Conservation (phyloP, 2,797 vertebrate genomes). For the Rallus crepitans region DNA sequence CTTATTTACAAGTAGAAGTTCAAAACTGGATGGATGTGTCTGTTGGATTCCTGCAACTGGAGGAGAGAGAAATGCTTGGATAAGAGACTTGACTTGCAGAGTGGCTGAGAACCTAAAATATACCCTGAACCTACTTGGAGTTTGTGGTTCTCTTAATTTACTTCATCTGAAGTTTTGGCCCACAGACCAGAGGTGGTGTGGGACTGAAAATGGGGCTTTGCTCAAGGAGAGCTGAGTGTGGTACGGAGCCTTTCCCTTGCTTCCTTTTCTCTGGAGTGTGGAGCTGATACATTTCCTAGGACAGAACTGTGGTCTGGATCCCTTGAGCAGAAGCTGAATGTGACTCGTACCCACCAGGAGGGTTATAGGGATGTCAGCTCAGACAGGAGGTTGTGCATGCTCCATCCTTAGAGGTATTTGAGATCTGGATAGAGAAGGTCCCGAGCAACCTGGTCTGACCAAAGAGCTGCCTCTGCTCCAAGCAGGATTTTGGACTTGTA, state of each 20-base stretch:
- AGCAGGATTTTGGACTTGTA: neutral
- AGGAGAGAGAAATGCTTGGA: neutral
- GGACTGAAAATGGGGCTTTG: neutral
- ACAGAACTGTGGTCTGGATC: neutral
- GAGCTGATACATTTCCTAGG: neutral
- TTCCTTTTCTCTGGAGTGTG: neutral
- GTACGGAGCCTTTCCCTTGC: neutral
- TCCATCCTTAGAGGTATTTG: neutral
- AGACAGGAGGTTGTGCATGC: neutral
- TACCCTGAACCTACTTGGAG: neutral
- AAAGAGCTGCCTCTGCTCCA: neutral
- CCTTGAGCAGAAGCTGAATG: neutral
- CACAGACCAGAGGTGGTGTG: neutral
- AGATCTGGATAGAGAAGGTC: neutral
- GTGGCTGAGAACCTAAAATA: neutral
- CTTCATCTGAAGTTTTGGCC: neutral
- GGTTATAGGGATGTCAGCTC: neutral
- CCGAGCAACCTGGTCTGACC: neutral
- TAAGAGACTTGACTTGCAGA: neutral
- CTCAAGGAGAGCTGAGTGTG: neutral
- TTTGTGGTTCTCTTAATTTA: neutral
- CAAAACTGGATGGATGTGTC: neutral
- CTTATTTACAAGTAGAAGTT: conserved; percentile 17
- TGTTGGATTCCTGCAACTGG: neutral
- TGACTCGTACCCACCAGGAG: neutral